Conservation (phyloP, 1,140 invertebrate species). For the Drosophila watanabei region DNA sequence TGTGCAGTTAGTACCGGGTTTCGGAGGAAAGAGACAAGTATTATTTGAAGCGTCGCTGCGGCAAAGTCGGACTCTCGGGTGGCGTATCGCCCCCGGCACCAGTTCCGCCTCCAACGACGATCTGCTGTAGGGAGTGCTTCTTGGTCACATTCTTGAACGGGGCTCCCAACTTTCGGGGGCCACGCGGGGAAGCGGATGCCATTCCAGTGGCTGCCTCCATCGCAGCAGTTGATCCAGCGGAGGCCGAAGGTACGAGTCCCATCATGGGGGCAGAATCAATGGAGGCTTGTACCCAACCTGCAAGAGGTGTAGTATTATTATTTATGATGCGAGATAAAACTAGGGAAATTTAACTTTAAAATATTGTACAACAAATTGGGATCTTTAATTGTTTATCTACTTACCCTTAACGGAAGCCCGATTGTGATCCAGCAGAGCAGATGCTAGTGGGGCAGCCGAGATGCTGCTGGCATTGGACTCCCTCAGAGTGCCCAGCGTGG, state of each 20-base stretch:
- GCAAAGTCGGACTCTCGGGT: slow-evolving; percentile 86
- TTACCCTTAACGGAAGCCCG: slow-evolving; percentile 79
- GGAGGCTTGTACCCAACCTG: slow-evolving; percentile 83
- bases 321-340: background rate
- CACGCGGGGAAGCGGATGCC: slow-evolving; percentile 85
- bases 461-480: slow-evolving; percentile 70
- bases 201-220: slow-evolving; percentile 74
- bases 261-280: slow-evolving; percentile 71
- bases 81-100: slow-evolving; percentile 81
- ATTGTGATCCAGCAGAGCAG: slow-evolving; percentile 87
- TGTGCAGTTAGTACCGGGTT: slow-evolving; percentile 56
- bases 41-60: slow-evolving; percentile 81
- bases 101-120: slow-evolving; percentile 62
- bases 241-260: slow-evolving; percentile 72
- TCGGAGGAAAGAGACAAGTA: slow-evolving; percentile 36
- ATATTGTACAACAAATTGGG: too few relatives aligned
- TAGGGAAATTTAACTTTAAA: background rate
- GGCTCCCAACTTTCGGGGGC: slow-evolving; percentile 86
- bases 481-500: slow-evolving; percentile 61
- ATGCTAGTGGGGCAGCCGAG: slow-evolving; percentile 84
- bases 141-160: slow-evolving; percentile 86
- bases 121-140: slow-evolving; percentile 80
- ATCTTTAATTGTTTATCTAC: background rate
- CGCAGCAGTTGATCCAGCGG: slow-evolving; percentile 75
- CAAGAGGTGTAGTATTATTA: background rate